These are phyloP conservation scores for Hippasteria phrygiana DNA, from an alignment of 53 echinoderm and acorn worm species.

Conservation along the genomic window DNA sequence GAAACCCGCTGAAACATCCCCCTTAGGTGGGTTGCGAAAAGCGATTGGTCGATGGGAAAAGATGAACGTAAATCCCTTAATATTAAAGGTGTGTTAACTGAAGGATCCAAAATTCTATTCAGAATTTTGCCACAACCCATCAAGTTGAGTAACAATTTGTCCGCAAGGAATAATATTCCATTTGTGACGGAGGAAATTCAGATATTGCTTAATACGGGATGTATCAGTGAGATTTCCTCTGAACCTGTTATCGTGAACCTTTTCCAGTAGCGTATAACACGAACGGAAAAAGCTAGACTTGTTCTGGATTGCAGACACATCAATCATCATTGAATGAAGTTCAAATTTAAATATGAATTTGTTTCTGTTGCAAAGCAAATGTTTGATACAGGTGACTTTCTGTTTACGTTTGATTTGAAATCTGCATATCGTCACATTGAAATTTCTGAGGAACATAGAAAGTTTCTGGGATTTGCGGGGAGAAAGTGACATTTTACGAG, in stretches of 20 bases:
- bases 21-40: background rate
- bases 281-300: slow-evolving; percentile 55
- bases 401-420: slow-evolving; percentile 65
- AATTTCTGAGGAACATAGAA: slow-evolving; percentile 56
- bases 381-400: slow-evolving; percentile 56
- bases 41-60: background rate
- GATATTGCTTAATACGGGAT: background rate
- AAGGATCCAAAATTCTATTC: slow-evolving; percentile 40
- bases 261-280: too few species aligned
- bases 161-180: background rate
- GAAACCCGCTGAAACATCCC: background rate
- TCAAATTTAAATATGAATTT: slow-evolving; percentile 60
- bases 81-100: background rate
- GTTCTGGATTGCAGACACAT: slow-evolving; percentile 63
- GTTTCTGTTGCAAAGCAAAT: slow-evolving; percentile 17
- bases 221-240: background rate
- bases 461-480: slow-evolving; percentile 44
- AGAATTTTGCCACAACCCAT: background rate
- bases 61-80: slow-evolving; percentile 1
- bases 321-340: slow-evolving; percentile 47
- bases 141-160: slow-evolving; percentile 16
- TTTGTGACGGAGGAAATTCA: background rate
- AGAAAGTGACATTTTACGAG: background rate
- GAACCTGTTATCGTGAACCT: slow-evolving; percentile 14
- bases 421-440: slow-evolving; percentile 68